Percentiles rank a stretch among this genome's conserved stretches.
These are phyloP conservation scores for Parazoanthus darwini DNA, from an alignment of 92 coral and sea anemone species.

Conservation along the genomic window DNA sequence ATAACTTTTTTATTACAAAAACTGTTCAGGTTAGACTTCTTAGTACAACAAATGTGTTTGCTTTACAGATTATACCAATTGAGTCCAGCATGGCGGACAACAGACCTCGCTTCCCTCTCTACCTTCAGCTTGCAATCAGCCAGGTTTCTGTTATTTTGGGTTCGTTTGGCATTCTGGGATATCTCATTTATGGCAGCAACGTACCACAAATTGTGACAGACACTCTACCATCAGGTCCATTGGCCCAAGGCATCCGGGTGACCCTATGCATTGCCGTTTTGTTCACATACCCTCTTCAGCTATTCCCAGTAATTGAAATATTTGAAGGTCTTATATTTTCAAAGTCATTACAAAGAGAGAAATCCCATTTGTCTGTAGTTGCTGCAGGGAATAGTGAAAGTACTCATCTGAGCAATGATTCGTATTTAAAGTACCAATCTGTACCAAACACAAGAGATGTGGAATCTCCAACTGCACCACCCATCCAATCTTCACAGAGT, in stretches of 20 bases:
- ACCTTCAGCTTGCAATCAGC: constrained; percentile 81
- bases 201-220: constrained; percentile 91
- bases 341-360: constrained; percentile 45
- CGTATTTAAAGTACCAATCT: constrained; percentile 26
- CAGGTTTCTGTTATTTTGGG: constrained; percentile 82
- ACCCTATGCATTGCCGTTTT: constrained; percentile 81
- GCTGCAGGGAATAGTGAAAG: constrained; percentile 63
- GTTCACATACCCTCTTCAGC: constrained; percentile 90
- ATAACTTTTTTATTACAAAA: too few species aligned
- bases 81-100: constrained; percentile 96
- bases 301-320: constrained; percentile 86
- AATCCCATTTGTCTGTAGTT: constrained; percentile 62
- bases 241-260: constrained; percentile 66
- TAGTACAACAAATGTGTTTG: neutral
- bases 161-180: constrained; percentile 88
- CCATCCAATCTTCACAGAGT: neutral
- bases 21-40: neutral
- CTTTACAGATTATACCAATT: constrained; percentile 82
- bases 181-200: constrained; percentile 73
- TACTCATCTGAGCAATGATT: neutral
- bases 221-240: constrained; percentile 58
- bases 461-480: neutral
- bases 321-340: constrained; percentile 73
- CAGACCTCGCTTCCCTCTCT: constrained; percentile 79
- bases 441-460: constrained; percentile 3